Evolutionary conservation across 2,888 invertebrate species (phyloP), one percentile per base, ranked within the genome.

Genomic region (Petrolisthes cinctipes): DNA sequence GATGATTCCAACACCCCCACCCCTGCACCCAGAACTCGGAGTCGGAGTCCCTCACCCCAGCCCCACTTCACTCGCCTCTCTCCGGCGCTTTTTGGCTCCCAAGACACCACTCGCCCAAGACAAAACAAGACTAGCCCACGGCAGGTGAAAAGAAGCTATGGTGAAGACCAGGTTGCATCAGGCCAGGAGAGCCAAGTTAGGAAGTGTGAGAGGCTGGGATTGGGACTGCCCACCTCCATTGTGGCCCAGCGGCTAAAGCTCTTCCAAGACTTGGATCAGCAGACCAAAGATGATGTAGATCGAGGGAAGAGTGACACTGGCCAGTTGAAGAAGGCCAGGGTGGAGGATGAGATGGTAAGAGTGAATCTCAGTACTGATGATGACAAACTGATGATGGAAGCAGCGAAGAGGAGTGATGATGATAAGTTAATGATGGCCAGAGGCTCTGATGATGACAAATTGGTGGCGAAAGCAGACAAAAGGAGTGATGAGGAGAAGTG

Each of bases 241-340:
- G 87, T 87, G 54, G 87, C 87, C 17, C 83, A 83, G 57, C 83
- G 87, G 3, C 56, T 87, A 0, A 83, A 87, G 61, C 54, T 87
- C 73, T 87, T 87, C 73, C 83, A 75, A 14, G 87, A 85, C 37
- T 68, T 85, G 14, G 66, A 78, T 17, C 54, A 71, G n/a, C 88
- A 68, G 7, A 66, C 51, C n/a, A 66, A 37, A 78, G 75, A 66
- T 17, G n/a, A 61, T 11, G 79, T 79, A 54, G 37, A 79, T 53
- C 37, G 54, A 54, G 37, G 54, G 17, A 53, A 11, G 54, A 79
- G n/a, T 53, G 37, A 23, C 37, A 51, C 4, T 11, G 23, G 53
- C 20, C 14, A 57, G 17, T 14, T 23, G 37, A 53, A 57, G 9
- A 11, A 79, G 20, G n/a, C 14, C n/a, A 23, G 80, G 80, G 61